Evolutionary conservation across 2,797 vertebrate genomes (phyloP).

Genomic region (Cossypha heuglini): DNA sequence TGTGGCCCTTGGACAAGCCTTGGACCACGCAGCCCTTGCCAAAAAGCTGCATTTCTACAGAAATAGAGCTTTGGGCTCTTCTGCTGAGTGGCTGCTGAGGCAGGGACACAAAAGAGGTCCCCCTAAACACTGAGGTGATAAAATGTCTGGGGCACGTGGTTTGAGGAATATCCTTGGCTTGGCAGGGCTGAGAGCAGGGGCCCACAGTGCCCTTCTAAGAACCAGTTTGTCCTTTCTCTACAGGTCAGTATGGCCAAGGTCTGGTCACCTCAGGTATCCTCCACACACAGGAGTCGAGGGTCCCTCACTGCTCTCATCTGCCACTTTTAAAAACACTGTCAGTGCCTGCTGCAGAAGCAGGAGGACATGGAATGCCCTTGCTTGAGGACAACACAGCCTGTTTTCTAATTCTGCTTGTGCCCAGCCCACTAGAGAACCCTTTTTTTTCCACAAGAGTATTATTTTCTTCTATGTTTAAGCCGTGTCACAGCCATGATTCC

Average conservation of each 20-base stretch:
- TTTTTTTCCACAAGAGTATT: neutral
- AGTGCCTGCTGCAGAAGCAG: neutral
- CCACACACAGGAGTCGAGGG: accelerated
- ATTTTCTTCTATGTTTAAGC: constrained; percentile 7
- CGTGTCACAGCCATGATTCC: neutral
- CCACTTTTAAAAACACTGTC: neutral
- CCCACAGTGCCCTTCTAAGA: neutral
- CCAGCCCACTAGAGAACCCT: neutral
- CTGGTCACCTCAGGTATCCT: neutral
- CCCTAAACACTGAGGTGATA: neutral
- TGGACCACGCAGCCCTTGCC: no score
- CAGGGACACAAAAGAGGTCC: neutral
- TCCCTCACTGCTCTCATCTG: neutral
- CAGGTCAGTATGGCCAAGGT: neutral
- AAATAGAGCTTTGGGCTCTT: neutral
- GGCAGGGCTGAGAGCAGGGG: neutral
- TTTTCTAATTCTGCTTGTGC: constrained; percentile 7
- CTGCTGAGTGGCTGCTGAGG: neutral
- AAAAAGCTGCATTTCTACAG: neutral
- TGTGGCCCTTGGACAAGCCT: neutral
- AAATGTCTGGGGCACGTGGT: neutral
- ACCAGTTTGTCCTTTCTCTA: neutral
- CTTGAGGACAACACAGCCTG: neutral
- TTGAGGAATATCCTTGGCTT: neutral
- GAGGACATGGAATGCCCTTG: neutral